Base-by-base conservation (phyloP, 2,797 vertebrate genomes). In the Melanotaenia maccullochi region DNA sequence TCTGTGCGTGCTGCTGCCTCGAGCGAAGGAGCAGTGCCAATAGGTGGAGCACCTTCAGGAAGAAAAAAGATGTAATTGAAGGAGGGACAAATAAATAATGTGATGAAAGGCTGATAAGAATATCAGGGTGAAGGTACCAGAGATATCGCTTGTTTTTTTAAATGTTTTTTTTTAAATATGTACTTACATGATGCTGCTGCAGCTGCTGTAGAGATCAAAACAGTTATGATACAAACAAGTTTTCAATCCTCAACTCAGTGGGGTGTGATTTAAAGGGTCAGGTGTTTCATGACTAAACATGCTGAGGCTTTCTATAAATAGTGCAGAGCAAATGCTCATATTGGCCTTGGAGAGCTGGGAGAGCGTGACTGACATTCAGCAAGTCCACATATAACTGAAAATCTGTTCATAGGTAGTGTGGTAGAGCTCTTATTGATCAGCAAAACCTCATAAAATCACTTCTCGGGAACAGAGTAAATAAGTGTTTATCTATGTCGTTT, bases 261-360 rank as follows among this genome's bases (percentile, higher is more conserved):
- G 56, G 49, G 66, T 71, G 73, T 87, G 76, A 88, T 85, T 72
- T 85, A 67, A 87, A 81, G 85, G 85, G 74, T 89, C 86, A 92
- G 84, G 85, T 91, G 85, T 90, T 90, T 90, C 82, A 82, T 90
- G 87, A 88, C 84, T 89, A 91, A 92, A 91, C 88, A 91, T 81
- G 81, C 81, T 70, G 80, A 83, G 75, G 68, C 69, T 79, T 64
- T 85, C 88, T 88, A 87, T 87, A 90, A 90, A 90, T 89, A 90
- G 89, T 79, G 68, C 72, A 0, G 65, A 76, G 78, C 66, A 77
- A 90, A 86, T 75, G 79, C 68, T 79, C 73, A 84, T 83, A 82
- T 84, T 88, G 87, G 81, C 89, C 85, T 88, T 54, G 74, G 79
- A 88, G 85, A 86, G 79, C 76, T 63, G 54, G 60, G 62, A 71